A percentile compares a stretch with the other conserved stretches of the same genome.
Evolutionary conservation across 2,888 invertebrate species (phyloP).

Genomic region (Seira sanloemensis): DNA sequence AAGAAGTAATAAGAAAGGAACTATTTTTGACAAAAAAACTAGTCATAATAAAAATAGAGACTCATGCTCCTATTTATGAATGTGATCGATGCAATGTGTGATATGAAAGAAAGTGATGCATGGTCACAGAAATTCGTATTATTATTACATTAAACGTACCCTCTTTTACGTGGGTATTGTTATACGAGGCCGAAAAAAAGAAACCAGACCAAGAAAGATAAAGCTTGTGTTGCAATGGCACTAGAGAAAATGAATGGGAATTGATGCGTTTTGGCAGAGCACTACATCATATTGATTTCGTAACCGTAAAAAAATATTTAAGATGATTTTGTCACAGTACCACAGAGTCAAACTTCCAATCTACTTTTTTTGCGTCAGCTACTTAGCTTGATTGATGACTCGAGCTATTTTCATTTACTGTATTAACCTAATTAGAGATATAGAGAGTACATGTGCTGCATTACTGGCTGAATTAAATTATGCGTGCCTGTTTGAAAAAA

Average conservation of each 20-base stretch:
- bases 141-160: not conserved
- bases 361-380: not conserved
- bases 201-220: slow-evolving; percentile 1
- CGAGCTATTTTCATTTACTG: not conserved
- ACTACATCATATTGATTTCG: not conserved
- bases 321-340: not conserved
- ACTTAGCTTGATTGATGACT: slow-evolving; percentile 8
- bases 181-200: slow-evolving; percentile 1
- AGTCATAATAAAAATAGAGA: slow-evolving; percentile 5
- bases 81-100: slow-evolving; percentile 18
- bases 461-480: not conserved
- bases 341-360: not conserved
- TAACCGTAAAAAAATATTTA: slow-evolving; percentile 7
- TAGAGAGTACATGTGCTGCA: too few species aligned
- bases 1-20: not conserved
- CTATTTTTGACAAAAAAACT: not conserved
- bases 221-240: not conserved
- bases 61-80: too few species aligned
- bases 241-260: not conserved
- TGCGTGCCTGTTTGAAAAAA: not conserved
- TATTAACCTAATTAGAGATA: slow-evolving; percentile 11
- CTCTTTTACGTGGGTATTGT: not conserved
- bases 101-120: slow-evolving; percentile 3
- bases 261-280: not conserved
- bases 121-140: not conserved